Evolutionary conservation across 2,113 vertebrate genomes (phyloP), one percentile per base, ranked within the genome.

Genomic region (Alouatta palliata): DNA sequence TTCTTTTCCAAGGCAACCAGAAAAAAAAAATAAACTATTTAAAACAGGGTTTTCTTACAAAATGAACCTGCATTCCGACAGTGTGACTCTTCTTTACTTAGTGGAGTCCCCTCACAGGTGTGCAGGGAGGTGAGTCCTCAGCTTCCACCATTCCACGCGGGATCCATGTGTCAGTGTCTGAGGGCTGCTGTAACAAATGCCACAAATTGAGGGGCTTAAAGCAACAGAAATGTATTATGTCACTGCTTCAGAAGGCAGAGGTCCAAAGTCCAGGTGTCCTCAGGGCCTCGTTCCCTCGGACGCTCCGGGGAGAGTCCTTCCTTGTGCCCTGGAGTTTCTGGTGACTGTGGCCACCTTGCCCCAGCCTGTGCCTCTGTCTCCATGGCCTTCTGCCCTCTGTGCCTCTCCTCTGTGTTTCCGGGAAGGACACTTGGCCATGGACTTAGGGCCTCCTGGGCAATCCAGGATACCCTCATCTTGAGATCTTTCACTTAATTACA

Each of bases 31-130:
- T 45, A 37, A 86, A 43, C 32, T 77, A 77, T 68, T 71, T 37
- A 37, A 83, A 89, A 17, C 40, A 52, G 85, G 23, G 0, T n/a
- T 92, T 92, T 7, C 58, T 73, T 14, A 21, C 21, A 30, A 64
- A 61, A 47, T 61, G 43, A 49, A 27, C 40, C 20, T 30, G 7
- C 5, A 2, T 10, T 27, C 7, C 7, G 10, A 0, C 21, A 11
- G 8, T 0, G 0, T 2, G 43, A 43, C 0, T 70, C 11, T 21
- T 43, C 61, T 58, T 30, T 79, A 2, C 30, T 40, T 25, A 35
- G 43, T 6, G 35, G 4, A 1, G 4, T 5, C 8, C 1, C 0
- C 2, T 6, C 23, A 6, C 27, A 6, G 3, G 19, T 66, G 1
- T 0, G 27, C 6, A 70, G 13, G 30, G 23, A 20, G 35, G 20